phyloP scores from a whole-genome alignment of 2,888 invertebrate species.

The Byasa hedistus region DNA sequence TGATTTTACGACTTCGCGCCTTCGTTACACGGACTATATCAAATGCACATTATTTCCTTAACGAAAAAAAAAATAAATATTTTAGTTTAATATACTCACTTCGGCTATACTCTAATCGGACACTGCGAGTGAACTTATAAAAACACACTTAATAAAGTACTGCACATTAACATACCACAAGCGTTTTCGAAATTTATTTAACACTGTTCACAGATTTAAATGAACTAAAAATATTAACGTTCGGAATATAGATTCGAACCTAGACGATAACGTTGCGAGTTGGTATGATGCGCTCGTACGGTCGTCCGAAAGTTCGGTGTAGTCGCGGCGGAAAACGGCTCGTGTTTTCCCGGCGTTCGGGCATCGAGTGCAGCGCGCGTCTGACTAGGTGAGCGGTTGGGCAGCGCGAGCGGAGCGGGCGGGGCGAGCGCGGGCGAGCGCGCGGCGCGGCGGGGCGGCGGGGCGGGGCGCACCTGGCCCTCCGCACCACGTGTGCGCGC shows the following conservation, averaged over 20 bases:
- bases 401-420: slow-evolving; percentile 41
- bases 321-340: slow-evolving; percentile 73
- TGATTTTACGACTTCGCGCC: slow-evolving; percentile 60
- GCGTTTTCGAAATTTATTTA: slow-evolving; percentile 44
- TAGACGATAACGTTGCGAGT: slow-evolving; percentile 43
- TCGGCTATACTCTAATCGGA: slow-evolving; percentile 49
- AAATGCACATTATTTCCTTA: slow-evolving; percentile 52
- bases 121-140: slow-evolving; percentile 38
- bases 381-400: slow-evolving; percentile 66
- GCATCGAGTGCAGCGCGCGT: slow-evolving; percentile 76
- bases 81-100: slow-evolving; percentile 59
- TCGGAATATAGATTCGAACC: slow-evolving; percentile 31
- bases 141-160: slow-evolving; percentile 53
- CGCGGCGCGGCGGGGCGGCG: too few relatives aligned
- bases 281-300: slow-evolving; percentile 39
- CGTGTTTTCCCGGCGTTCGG: slow-evolving; percentile 77
- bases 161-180: slow-evolving; percentile 65
- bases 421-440: slow-evolving; percentile 41
- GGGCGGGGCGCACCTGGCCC: slow-evolving; percentile 76
- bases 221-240: slow-evolving; percentile 31
- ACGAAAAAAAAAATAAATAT: slow-evolving; percentile 32
- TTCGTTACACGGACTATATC: slow-evolving; percentile 50
- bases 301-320: slow-evolving; percentile 58
- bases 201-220: slow-evolving; percentile 47
- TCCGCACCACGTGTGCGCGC: slow-evolving; percentile 56